Evolutionary conservation across 2,888 invertebrate species (phyloP).

Genomic region (Petrolisthes cinctipes): DNA sequence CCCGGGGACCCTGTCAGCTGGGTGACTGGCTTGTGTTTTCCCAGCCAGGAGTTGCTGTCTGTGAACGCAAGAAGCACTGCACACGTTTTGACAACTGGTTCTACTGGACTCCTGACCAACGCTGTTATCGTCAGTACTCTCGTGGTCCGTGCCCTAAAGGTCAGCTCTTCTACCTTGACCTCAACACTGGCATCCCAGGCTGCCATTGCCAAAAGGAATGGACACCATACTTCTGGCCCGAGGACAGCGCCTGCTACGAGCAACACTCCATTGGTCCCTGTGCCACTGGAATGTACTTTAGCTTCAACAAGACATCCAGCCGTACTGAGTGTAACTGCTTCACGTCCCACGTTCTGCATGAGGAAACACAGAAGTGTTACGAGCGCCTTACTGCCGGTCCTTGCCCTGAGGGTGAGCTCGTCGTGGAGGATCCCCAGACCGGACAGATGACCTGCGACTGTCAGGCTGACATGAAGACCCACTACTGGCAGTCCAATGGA

Average conservation of each 20-base stretch:
- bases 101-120: constrained; percentile 66
- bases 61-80: constrained; percentile 65
- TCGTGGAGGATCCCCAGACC: constrained; percentile 55
- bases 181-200: constrained; percentile 65
- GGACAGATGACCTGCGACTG: constrained; percentile 65
- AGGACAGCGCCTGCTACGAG: constrained; percentile 66
- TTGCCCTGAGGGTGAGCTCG: constrained; percentile 66
- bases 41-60: constrained; percentile 61
- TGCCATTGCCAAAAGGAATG: constrained; percentile 66
- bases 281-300: constrained; percentile 66
- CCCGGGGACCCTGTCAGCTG: constrained; percentile 65
- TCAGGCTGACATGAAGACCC: constrained; percentile 58
- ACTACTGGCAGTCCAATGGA: constrained; percentile 65
- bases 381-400: constrained; percentile 66
- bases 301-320: constrained; percentile 66
- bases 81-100: constrained; percentile 67
- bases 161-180: constrained; percentile 66
- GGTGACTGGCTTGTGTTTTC: constrained; percentile 66
- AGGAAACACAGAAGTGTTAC: constrained; percentile 65
- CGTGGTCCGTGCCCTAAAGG: constrained; percentile 66
- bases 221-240: constrained; percentile 66
- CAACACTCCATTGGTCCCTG: constrained; percentile 67
- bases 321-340: constrained; percentile 67
- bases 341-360: constrained; percentile 66
- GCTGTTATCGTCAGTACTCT: constrained; percentile 67